Evolutionary conservation across 1,140 invertebrate species (phyloP).

Genomic region (Drosophila gunungcola): DNA sequence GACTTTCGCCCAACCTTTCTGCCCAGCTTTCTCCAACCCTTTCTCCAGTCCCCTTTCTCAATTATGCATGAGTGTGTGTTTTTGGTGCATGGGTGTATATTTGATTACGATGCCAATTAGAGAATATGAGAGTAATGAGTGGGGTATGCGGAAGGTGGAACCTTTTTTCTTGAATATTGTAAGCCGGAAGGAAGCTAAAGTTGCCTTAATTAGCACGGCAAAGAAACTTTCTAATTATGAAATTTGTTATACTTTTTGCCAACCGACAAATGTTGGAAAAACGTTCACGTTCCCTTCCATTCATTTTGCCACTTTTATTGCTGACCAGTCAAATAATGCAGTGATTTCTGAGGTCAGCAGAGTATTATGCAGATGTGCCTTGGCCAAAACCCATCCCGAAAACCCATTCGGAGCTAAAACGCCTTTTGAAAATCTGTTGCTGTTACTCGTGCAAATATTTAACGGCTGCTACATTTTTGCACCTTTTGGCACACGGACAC

Average conservation of each 20-base stretch:
- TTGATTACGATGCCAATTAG: conserved; percentile 79
- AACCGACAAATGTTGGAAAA: not conserved
- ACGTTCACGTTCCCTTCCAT: not conserved
- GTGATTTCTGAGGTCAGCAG: conserved; percentile 67
- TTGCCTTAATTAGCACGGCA: conserved; percentile 54
- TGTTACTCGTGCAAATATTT: conserved; percentile 75
- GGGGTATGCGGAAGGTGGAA: conserved; percentile 8
- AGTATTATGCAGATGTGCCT: conserved; percentile 64
- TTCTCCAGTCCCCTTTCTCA: conserved; percentile 29
- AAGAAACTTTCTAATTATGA: conserved; percentile 74
- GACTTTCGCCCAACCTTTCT: conserved; percentile 21
- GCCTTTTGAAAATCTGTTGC: conserved; percentile 69
- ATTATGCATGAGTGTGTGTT: conserved; percentile 59
- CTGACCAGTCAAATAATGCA: conserved; percentile 76
- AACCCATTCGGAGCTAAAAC: conserved; percentile 13
- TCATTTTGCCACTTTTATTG: conserved; percentile 6
- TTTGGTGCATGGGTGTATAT: conserved; percentile 41
- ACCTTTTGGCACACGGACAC: conserved; percentile 47
- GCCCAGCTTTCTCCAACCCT: not conserved
- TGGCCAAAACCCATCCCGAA: not conserved
- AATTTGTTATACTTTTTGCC: conserved; percentile 24
- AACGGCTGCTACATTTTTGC: conserved; percentile 81
- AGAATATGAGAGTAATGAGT: conserved; percentile 8
- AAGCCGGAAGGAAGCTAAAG: conserved; percentile 46
- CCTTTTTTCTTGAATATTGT: conserved; percentile 15